Evolutionary conservation across 2,113 vertebrate species (phyloP), one percentile per base, ranked within the genome.

Genomic region (Turnix velox): DNA sequence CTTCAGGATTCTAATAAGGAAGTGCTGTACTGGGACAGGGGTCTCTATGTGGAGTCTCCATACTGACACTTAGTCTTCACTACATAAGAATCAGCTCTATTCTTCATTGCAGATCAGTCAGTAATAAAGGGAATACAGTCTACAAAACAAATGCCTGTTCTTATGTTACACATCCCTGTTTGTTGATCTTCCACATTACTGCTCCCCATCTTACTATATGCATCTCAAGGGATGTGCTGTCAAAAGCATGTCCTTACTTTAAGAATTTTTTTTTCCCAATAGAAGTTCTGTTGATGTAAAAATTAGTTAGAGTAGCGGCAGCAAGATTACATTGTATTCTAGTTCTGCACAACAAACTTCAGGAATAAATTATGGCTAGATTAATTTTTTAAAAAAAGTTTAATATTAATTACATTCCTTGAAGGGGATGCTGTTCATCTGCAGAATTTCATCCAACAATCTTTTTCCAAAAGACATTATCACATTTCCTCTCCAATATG

Each of bases 401-500:
- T 43, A 71, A 39, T 93, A 92, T 94, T 90, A 90, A 90, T 94
- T 90, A 35, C 46, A 81, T 94, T 90, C 42, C 69, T 90, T n/a
- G 30, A 96, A 91, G 83, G 22, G 86, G 59, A 94, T 52, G 27
- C 45, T 85, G 54, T 83, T 96, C 94, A 91, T 96, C 90, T 95
- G 76, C 82, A 97, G 80, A 59, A 78, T 96, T 95, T 97, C 90
- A 92, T 95, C 88, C 93, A 87, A 65, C 94, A 95, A 93, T 80
- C 92, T 96, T 96, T 95, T 92, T 96, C 92, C 88, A 84, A 40
- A 74, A 82, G 88, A 92, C 90, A 45, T 94, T 96, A 95, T 95
- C 94, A 93, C 76, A 76, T 96, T 93, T 93, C 90, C 88, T 94
- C 68, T 88, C 82, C 96, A 92, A 66, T 72, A 62, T 40, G 82